These are phyloP conservation scores for Hiodon alosoides DNA, from an alignment of 2,113 vertebrate species.

Conservation along the genomic window DNA sequence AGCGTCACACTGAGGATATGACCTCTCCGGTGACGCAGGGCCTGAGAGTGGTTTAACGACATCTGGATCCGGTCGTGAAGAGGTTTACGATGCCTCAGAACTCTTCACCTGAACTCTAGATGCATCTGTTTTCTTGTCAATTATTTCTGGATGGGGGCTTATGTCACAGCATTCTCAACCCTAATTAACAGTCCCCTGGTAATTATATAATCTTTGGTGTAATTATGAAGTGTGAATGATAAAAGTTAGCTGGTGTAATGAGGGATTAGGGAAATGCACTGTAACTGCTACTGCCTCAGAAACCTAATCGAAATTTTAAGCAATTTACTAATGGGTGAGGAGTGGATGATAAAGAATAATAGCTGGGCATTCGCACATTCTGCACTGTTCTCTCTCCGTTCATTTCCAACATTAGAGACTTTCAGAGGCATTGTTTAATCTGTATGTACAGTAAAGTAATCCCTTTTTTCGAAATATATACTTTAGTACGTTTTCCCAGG, in stretches of 20 bases:
- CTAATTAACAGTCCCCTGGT: constrained; percentile 41
- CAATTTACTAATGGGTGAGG: constrained; percentile 33
- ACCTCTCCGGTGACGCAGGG: not conserved
- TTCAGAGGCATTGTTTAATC: too few relatives aligned
- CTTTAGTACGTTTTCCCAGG: too few relatives aligned
- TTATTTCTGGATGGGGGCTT: constrained; percentile 27
- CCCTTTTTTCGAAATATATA: too few relatives aligned
- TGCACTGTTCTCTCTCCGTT: constrained; percentile 7
- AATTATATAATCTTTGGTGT: constrained; percentile 37
- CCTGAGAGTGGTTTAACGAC: not conserved
- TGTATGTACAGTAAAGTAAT: too few relatives aligned
- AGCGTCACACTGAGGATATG: not conserved
- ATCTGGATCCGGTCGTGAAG: too few relatives aligned
- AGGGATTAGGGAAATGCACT: constrained; percentile 36
- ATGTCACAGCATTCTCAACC: constrained; percentile 30
- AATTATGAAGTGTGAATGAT: constrained; percentile 35
- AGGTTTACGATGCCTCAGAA: not conserved
- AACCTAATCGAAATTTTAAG: constrained; percentile 28
- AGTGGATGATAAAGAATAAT: not conserved
- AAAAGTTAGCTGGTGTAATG: constrained; percentile 35
- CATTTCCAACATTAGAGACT: constrained; percentile 3
- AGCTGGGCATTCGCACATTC: constrained; percentile 13
- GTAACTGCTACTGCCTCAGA: constrained; percentile 28
- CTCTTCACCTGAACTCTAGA: not conserved
- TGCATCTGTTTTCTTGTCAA: constrained; percentile 21